These are phyloP conservation scores for Dicranocentrus wangi DNA, from an alignment of 2,888 invertebrate genomes.

Conservation along the genomic window DNA sequence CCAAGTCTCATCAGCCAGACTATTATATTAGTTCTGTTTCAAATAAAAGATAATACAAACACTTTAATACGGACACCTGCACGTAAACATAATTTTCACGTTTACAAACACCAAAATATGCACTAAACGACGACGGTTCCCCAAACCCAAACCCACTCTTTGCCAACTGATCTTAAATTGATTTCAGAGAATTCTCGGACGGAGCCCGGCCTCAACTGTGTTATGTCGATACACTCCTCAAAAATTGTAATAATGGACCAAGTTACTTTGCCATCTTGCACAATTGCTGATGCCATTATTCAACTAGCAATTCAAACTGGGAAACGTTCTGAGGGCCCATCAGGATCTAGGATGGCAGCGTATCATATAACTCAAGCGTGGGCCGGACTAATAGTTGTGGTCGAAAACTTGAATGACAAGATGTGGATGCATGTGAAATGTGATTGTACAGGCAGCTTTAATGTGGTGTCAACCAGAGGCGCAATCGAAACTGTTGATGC, in stretches of 20 bases:
- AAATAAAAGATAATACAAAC: too few species aligned
- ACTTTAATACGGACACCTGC: too few species aligned
- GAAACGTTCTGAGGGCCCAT: slow-evolving; percentile 90
- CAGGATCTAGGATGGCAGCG: slow-evolving; percentile 95
- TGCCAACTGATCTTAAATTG: too few species aligned
- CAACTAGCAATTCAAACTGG: slow-evolving; percentile 91
- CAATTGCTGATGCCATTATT: slow-evolving; percentile 94
- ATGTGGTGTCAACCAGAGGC: slow-evolving; percentile 96
- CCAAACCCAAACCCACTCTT: too few species aligned
- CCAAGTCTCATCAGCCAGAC: too few species aligned
- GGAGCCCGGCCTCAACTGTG: too few species aligned
- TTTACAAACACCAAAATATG: slow-evolving; percentile 94
- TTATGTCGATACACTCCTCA: slow-evolving; percentile 94
- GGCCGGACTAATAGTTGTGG: slow-evolving; percentile 97
- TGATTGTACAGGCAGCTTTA: slow-evolving; percentile 97
- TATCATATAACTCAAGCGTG: slow-evolving; percentile 97
- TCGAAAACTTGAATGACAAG: slow-evolving; percentile 95
- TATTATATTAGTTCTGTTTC: too few species aligned
- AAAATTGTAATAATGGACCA: slow-evolving; percentile 91
- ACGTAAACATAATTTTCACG: too few species aligned
- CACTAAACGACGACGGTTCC: too few species aligned
- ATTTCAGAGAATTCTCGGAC: too few species aligned
- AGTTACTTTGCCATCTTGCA: slow-evolving; percentile 86
- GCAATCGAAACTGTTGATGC: slow-evolving; percentile 94
- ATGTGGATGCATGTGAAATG: slow-evolving; percentile 97